These are phyloP conservation scores for Pseudanteris insignis DNA, from an alignment of 2,888 invertebrate species.

Conservation along the genomic window DNA sequence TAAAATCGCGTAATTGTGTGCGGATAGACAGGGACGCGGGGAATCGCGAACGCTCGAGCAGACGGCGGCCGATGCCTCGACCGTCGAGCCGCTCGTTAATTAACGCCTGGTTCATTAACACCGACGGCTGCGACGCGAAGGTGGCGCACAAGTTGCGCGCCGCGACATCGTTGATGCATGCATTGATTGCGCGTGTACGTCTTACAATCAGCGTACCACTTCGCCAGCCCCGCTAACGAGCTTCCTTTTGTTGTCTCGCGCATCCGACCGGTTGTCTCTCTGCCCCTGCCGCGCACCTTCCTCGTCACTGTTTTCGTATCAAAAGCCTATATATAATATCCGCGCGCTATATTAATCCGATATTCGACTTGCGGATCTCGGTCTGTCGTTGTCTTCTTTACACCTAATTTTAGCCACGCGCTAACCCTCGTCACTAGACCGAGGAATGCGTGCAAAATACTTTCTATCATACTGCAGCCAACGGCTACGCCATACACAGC, in stretches of 20 bases:
- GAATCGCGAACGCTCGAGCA: constrained; percentile 25
- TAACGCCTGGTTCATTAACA: constrained; percentile 49
- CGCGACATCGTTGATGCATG: constrained; percentile 12
- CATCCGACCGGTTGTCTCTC: constrained; percentile 31
- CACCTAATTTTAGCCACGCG: too few relatives aligned
- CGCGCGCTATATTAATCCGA: constrained; percentile 22
- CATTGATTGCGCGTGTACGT: constrained; percentile 33
- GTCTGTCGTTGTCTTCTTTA: constrained; percentile 17
- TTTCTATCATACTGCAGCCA: too few relatives aligned
- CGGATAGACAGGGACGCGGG: too few relatives aligned
- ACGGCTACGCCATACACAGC: too few relatives aligned
- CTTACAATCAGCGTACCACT: constrained; percentile 35
- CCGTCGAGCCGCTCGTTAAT: constrained; percentile 47
- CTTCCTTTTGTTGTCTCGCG: constrained; percentile 46
- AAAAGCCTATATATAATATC: constrained; percentile 16
- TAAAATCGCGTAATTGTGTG: too few relatives aligned
- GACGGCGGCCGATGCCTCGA: constrained; percentile 36
- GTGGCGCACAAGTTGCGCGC: constrained; percentile 35
- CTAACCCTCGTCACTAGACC: too few relatives aligned
- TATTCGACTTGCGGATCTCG: constrained; percentile 14
- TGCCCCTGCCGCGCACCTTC: constrained; percentile 21
- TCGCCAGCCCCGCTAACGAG: constrained; percentile 44
- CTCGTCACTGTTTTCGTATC: constrained; percentile 35
- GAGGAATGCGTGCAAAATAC: too few relatives aligned
- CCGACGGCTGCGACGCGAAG: constrained; percentile 9